These are phyloP conservation scores for Gadopsis marmoratus DNA, from an alignment of 2,797 vertebrate genomes.

Conservation along the genomic window DNA sequence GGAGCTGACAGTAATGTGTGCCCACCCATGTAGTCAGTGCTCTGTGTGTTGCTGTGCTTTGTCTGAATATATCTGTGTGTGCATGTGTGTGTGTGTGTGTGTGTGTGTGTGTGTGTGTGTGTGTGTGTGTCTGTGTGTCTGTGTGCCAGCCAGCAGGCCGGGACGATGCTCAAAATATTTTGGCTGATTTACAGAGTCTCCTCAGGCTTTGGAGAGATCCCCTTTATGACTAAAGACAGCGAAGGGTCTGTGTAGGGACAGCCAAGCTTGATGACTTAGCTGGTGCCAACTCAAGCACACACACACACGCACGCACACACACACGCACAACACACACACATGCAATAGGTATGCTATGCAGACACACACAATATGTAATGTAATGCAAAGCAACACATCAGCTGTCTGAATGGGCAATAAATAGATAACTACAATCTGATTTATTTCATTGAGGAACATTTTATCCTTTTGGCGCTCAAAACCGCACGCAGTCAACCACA, in stretches of 20 bases:
- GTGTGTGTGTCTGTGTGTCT: conserved; percentile 35
- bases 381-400: not conserved
- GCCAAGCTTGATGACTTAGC: conserved; percentile 67
- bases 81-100: not conserved
- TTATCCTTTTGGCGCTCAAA: conserved; percentile 38
- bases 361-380: too few relatives aligned
- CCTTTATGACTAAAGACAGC: conserved; percentile 73
- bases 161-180: conserved; percentile 72
- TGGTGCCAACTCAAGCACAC: conserved; percentile 61
- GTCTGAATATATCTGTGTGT: conserved; percentile 31
- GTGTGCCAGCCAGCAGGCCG: conserved; percentile 64
- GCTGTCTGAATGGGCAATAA: not conserved
- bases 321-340: too few relatives aligned
- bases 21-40: conserved; percentile 82
- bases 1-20: conserved; percentile 78
- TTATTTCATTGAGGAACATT: conserved; percentile 40
- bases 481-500: conserved; percentile 7
- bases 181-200: conserved; percentile 75
- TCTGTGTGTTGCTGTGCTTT: conserved; percentile 47
- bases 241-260: conserved; percentile 61
- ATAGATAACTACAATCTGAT: conserved; percentile 19
- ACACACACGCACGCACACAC: conserved; percentile 19
- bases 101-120: conserved; percentile 7
- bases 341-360: conserved; percentile 30
- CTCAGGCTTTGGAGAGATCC: conserved; percentile 72